Evolutionary conservation across 2,888 invertebrate species (phyloP).

Genomic region (Ariolimax columbianus): DNA sequence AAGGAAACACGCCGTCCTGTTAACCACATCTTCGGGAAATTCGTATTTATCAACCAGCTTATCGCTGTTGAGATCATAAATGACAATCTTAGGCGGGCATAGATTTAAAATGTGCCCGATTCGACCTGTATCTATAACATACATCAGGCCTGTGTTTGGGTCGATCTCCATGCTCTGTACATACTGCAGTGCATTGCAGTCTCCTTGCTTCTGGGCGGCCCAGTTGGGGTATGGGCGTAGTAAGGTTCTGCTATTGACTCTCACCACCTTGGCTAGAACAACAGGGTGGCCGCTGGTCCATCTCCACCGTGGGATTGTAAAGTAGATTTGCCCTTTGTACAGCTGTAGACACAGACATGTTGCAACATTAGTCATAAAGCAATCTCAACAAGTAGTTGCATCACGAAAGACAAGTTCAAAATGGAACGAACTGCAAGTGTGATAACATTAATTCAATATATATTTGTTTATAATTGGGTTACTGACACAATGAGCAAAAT

Average conservation of each 20-base stretch:
- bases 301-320: conserved; percentile 66
- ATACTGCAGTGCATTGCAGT: conserved; percentile 68
- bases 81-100: conserved; percentile 67
- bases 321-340: conserved; percentile 61
- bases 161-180: conserved; percentile 71
- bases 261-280: conserved; percentile 54
- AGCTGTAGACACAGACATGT: conserved; percentile 46
- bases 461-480: too few species aligned
- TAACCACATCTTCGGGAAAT: conserved; percentile 62
- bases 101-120: conserved; percentile 48
- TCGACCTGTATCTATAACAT: conserved; percentile 67
- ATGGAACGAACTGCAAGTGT: too few species aligned
- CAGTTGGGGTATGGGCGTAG: conserved; percentile 66
- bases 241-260: conserved; percentile 43
- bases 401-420: too few species aligned
- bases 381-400: too few species aligned
- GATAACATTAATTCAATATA: too few species aligned
- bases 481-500: too few species aligned
- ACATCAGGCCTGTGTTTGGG: conserved; percentile 68
- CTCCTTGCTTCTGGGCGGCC: conserved; percentile 63
- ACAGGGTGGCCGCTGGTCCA: conserved; percentile 50
- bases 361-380: not conserved
- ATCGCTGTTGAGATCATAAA: conserved; percentile 62
- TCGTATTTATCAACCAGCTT: conserved; percentile 58
- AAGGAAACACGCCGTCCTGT: conserved; percentile 60